These are phyloP conservation scores for Microctenopoma stevenorrisi DNA, from an alignment of 2,797 vertebrate species.

Conservation along the genomic window DNA sequence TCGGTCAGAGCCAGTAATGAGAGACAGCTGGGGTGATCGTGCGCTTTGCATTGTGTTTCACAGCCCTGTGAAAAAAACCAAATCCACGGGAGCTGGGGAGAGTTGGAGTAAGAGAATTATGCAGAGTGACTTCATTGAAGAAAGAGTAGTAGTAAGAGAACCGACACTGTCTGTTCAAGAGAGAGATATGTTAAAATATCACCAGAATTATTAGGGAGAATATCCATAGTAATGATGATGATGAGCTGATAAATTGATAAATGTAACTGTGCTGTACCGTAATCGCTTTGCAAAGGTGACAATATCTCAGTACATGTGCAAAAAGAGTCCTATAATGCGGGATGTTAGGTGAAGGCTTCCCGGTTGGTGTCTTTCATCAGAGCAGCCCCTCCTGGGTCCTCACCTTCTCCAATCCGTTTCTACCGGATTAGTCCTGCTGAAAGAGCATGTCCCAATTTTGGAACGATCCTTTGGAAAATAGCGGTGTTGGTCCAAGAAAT, in stretches of 20 bases:
- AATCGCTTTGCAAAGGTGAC: constrained; percentile 3
- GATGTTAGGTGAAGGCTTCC: constrained; percentile 56
- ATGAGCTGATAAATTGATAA: too few relatives aligned
- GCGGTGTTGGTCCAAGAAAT: constrained; percentile 42
- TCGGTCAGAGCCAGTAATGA: constrained; percentile 80
- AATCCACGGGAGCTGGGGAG: constrained; percentile 46
- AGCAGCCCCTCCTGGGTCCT: constrained; percentile 58
- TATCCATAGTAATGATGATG: too few relatives aligned
- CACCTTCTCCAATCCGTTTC: constrained; percentile 59
- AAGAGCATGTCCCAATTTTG: constrained; percentile 56
- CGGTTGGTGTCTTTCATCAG: constrained; percentile 64
- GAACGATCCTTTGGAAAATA: constrained; percentile 65
- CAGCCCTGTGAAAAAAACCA: constrained; percentile 41
- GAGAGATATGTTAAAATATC: not conserved
- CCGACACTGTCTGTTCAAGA: constrained; percentile 25
- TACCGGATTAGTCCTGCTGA: constrained; percentile 61
- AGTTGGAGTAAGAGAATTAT: constrained; percentile 53
- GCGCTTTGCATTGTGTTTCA: constrained; percentile 84
- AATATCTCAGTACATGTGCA: constrained; percentile 12
- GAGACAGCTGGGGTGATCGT: constrained; percentile 83
- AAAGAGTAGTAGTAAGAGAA: constrained; percentile 47
- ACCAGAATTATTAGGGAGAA: too few relatives aligned
- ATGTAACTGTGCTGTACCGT: not conserved
- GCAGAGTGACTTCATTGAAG: constrained; percentile 68
- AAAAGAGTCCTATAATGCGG: constrained; percentile 40